phyloP scores from a whole-genome alignment of 2,888 invertebrate genomes.

The Patella pellucida region DNA sequence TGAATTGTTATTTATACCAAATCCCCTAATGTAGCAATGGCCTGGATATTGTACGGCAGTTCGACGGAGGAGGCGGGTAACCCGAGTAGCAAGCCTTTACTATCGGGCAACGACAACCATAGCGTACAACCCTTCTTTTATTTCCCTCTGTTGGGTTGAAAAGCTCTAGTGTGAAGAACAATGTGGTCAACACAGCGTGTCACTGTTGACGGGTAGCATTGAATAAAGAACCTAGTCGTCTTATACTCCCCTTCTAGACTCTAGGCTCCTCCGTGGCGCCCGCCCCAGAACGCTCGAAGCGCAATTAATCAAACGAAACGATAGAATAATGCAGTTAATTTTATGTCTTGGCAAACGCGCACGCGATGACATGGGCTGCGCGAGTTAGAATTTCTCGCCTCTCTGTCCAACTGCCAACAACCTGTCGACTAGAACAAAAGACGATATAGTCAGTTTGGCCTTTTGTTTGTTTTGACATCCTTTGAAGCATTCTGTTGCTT shows the following conservation, averaged over 20 bases:
- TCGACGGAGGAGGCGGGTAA: slow-evolving; percentile 7
- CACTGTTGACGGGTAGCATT: slow-evolving; percentile 13
- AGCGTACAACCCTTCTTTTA: slow-evolving; percentile 21
- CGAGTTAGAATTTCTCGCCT: slow-evolving; percentile 11
- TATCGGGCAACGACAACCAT: slow-evolving; percentile 9
- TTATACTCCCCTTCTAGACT: slow-evolving; percentile 21
- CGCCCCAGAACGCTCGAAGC: slow-evolving; percentile 23
- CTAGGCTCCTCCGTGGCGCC: slow-evolving; percentile 25
- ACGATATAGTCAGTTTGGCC: slow-evolving; percentile 10
- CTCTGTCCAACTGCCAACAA: slow-evolving; percentile 14
- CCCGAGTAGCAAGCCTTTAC: slow-evolving; percentile 1
- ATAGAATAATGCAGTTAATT: slow-evolving; percentile 29
- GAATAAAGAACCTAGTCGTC: slow-evolving; percentile 19
- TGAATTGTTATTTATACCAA: not conserved
- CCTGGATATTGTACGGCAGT: not conserved
- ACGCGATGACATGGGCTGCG: slow-evolving; percentile 14
- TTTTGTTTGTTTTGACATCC: slow-evolving; percentile 11
- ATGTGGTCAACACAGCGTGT: slow-evolving; percentile 21
- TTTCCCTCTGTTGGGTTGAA: slow-evolving; percentile 21
- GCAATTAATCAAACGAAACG: slow-evolving; percentile 29
- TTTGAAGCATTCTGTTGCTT: slow-evolving; percentile 9
- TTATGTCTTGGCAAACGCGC: slow-evolving; percentile 17
- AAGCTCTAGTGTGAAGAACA: slow-evolving; percentile 15
- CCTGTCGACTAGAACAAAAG: slow-evolving; percentile 10
- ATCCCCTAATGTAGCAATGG: not conserved